Evolutionary conservation across 2,797 vertebrate species (phyloP).

Genomic region (Cephalopachus bancanus): DNA sequence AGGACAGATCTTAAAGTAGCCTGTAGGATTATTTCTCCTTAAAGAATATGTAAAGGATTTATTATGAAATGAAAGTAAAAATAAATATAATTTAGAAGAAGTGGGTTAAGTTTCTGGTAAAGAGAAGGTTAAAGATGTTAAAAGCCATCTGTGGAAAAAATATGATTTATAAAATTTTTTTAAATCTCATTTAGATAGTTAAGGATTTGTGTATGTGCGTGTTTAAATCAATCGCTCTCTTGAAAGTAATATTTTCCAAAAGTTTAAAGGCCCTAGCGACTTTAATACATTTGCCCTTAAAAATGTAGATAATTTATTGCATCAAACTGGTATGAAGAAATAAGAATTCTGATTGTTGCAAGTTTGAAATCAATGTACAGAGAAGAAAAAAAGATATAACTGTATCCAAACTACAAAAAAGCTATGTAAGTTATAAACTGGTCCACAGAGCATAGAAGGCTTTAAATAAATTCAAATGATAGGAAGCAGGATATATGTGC

Average conservation of each 20-base stretch:
- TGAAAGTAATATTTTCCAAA: conserved; percentile 59
- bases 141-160: conserved; percentile 54
- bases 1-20: conserved; percentile 43
- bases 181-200: conserved; percentile 60
- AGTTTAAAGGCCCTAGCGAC: conserved; percentile 35
- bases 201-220: background rate
- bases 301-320: conserved; percentile 42
- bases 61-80: conserved; percentile 57
- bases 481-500: background rate
- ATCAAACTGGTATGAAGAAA: conserved; percentile 60
- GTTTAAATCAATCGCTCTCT: conserved; percentile 24
- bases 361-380: conserved; percentile 53
- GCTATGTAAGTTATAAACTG: conserved; percentile 45
- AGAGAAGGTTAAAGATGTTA: conserved; percentile 43
- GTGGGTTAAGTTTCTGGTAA: conserved; percentile 38
- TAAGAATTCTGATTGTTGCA: conserved; percentile 58
- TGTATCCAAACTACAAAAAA: conserved; percentile 38
- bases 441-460: conserved; percentile 24
- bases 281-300: conserved; percentile 49
- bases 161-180: conserved; percentile 64
- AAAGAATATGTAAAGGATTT: conserved; percentile 21
- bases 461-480: conserved; percentile 50
- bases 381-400: background rate
- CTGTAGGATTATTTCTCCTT: conserved; percentile 39
- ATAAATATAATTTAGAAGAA: conserved; percentile 62